Evolutionary conservation across 2,113 vertebrate species (phyloP).

Genomic region (Xiphophorus maculatus): DNA sequence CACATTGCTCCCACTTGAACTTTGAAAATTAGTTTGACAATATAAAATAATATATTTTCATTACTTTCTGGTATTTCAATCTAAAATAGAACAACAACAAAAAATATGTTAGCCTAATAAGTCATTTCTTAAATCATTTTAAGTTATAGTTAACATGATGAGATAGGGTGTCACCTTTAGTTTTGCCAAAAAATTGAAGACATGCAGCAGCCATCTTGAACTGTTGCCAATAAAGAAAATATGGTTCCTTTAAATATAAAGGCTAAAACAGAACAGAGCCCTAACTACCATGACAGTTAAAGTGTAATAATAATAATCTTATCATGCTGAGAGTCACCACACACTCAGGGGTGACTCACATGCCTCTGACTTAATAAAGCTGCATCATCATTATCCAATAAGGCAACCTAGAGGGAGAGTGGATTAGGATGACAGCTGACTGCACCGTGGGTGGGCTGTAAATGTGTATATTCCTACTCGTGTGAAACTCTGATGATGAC

Average conservation of each 20-base stretch:
- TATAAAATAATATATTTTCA: neutral
- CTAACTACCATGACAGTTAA: neutral
- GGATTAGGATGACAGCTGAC: constrained; percentile 18
- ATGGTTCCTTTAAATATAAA: neutral
- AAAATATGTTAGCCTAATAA: neutral
- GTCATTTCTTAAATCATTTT: neutral
- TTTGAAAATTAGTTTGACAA: neutral
- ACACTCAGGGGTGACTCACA: neutral
- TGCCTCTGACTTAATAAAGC: constrained; percentile 34
- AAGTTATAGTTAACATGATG: neutral
- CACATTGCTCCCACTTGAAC: no score
- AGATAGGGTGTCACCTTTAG: neutral
- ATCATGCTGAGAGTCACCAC: neutral
- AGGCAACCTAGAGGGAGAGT: constrained; percentile 18
- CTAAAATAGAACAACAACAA: neutral
- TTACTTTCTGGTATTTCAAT: neutral
- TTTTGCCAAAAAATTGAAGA: neutral
- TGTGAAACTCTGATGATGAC: constrained; percentile 28
- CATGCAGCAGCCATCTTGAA: neutral
- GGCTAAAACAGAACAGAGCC: neutral
- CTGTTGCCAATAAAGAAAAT: neutral
- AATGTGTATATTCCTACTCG: constrained; percentile 28
- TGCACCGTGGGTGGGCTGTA: constrained; percentile 34
- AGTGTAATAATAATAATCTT: neutral
- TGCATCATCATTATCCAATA: constrained; percentile 35